These are phyloP conservation scores for Galeopsomyia nigrocyanea DNA, from an alignment of 2,888 invertebrate species.

Conservation along the genomic window DNA sequence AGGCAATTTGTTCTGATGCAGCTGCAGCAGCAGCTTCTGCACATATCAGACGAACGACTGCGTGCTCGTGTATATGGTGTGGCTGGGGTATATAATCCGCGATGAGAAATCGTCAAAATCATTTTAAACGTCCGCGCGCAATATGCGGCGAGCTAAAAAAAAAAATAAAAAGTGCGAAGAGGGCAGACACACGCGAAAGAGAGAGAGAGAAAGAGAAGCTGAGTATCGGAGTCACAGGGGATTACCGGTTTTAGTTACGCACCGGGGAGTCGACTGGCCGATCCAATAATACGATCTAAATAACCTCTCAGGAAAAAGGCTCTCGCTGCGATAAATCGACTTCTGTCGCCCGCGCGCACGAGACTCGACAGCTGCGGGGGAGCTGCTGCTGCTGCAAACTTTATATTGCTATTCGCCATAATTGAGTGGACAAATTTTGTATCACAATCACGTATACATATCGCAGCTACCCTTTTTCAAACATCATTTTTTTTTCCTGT, in stretches of 20 bases:
- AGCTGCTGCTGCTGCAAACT: too few species aligned
- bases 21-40: slow-evolving; percentile 11
- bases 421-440: slow-evolving; percentile 43
- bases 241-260: slow-evolving; percentile 51
- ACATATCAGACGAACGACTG: not conserved
- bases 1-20: not conserved
- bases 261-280: slow-evolving; percentile 48
- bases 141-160: not conserved
- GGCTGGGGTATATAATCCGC: slow-evolving; percentile 32
- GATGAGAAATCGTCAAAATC: slow-evolving; percentile 47
- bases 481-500: slow-evolving; percentile 12
- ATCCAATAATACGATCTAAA: slow-evolving; percentile 46
- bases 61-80: too few species aligned
- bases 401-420: slow-evolving; percentile 30
- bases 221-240: slow-evolving; percentile 34
- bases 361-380: not conserved
- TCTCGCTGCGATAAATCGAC: slow-evolving; percentile 38
- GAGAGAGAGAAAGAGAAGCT: slow-evolving; percentile 12
- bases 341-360: slow-evolving; percentile 20
- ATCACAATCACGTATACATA: slow-evolving; percentile 18
- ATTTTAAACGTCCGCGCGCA: slow-evolving; percentile 31
- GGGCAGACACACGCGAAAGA: not conserved
- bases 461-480: slow-evolving; percentile 9
- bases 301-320: slow-evolving; percentile 35
- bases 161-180: slow-evolving; percentile 1